phyloP scores from a whole-genome alignment of 1,140 invertebrate genomes.

The Drosophila subpulchrella region DNA sequence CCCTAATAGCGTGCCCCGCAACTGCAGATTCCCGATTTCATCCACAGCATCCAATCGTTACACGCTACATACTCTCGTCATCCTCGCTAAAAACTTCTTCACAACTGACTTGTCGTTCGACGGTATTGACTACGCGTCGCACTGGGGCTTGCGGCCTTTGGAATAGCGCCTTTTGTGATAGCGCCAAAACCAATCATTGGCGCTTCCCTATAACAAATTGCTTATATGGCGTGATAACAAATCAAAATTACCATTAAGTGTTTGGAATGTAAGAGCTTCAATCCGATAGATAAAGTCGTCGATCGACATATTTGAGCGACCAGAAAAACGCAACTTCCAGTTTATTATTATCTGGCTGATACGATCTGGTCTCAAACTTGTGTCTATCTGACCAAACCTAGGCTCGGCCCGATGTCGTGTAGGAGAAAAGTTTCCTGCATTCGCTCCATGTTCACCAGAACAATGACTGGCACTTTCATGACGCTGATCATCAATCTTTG shows the following conservation, averaged over 20 bases:
- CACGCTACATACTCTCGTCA: background rate
- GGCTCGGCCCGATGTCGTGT: too few species aligned
- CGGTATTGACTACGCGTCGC: background rate
- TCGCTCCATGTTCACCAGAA: too few species aligned
- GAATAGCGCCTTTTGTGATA: too few species aligned
- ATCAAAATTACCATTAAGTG: conserved; percentile 2
- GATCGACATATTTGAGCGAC: conserved; percentile 3
- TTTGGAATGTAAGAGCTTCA: conserved; percentile 3
- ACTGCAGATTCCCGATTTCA: too few species aligned
- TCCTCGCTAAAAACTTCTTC: background rate
- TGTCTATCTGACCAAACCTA: too few species aligned
- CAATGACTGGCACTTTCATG: too few species aligned
- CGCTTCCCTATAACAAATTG: conserved; percentile 11
- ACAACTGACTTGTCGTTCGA: background rate
- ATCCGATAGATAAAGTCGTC: conserved; percentile 6
- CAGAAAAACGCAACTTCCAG: conserved; percentile 1
- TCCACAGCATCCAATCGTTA: too few species aligned
- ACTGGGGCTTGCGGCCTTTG: background rate
- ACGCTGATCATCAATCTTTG: too few species aligned
- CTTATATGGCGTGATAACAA: background rate
- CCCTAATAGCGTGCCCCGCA: too few species aligned
- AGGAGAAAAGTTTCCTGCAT: too few species aligned
- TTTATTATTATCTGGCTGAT: conserved; percentile 3
- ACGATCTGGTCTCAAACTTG: too few species aligned
- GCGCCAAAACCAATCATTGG: conserved; percentile 14